These are phyloP conservation scores for Tryphoninae sp. DNA, from an alignment of 2,888 invertebrate species.

Conservation along the genomic window DNA sequence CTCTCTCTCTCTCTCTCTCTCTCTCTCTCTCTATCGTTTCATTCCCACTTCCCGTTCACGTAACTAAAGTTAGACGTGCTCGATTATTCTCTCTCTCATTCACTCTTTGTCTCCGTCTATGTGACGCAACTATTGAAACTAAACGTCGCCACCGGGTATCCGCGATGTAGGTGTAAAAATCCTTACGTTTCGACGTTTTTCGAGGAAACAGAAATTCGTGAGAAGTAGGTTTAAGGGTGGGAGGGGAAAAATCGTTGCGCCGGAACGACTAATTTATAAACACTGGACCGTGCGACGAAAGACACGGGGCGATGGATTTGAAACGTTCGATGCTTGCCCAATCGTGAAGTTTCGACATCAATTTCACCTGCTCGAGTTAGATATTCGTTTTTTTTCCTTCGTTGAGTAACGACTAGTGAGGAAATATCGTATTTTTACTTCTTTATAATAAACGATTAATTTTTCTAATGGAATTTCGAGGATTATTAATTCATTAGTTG, in stretches of 20 bases:
- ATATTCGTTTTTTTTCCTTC: background rate
- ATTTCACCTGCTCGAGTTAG: conserved; percentile 60
- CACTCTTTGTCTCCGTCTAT: conserved; percentile 18
- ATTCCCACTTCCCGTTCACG: conserved; percentile 46
- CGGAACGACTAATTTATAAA: conserved; percentile 31
- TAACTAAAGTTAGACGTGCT: conserved; percentile 46
- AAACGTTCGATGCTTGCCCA: conserved; percentile 36
- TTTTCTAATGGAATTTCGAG: too few species aligned
- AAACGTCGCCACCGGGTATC: background rate
- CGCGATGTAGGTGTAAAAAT: background rate
- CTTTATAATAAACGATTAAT: too few species aligned
- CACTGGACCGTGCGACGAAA: background rate
- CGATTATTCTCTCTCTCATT: conserved; percentile 24
- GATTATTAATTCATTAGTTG: conserved; percentile 9
- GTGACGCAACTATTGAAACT: conserved; percentile 36
- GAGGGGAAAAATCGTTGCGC: background rate
- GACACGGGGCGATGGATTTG: conserved; percentile 15
- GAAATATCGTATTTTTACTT: too few species aligned
- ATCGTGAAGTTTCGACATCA: conserved; percentile 60
- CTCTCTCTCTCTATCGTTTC: conserved; percentile 6
- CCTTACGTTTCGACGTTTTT: background rate
- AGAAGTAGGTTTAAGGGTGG: background rate
- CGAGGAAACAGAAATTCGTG: conserved; percentile 14
- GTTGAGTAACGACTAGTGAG: background rate
- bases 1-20: conserved; percentile 17